phyloP scores from a whole-genome alignment of 2,797 vertebrate species.

The Carcharodon carcharias region DNA sequence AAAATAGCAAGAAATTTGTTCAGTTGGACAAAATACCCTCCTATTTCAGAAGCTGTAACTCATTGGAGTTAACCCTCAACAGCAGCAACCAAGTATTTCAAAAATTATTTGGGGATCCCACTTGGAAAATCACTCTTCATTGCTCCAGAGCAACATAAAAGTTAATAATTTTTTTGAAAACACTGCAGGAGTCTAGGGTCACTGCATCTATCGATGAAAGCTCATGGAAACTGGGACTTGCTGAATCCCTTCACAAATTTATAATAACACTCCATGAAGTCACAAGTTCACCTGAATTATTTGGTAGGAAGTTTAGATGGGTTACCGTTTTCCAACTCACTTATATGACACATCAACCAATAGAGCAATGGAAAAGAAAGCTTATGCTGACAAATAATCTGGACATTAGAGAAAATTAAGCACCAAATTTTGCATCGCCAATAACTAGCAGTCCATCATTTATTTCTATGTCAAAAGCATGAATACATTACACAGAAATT shows the following conservation, averaged over 20 bases:
- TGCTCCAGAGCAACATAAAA: not conserved
- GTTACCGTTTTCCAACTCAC: not conserved
- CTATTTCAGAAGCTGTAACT: not conserved
- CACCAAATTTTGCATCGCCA: not conserved
- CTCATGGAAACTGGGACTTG: too few species aligned
- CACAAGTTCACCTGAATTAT: not conserved
- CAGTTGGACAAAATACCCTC: not conserved
- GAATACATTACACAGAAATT: too few species aligned
- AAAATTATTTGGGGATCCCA: not conserved
- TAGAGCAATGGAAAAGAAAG: not conserved
- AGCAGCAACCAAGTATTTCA: not conserved
- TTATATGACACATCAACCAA: not conserved
- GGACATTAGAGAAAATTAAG: not conserved
- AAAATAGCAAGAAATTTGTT: not conserved
- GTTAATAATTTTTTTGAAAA: not conserved
- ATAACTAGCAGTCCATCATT: not conserved
- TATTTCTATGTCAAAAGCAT: not conserved
- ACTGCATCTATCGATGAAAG: too few species aligned
- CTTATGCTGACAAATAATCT: not conserved
- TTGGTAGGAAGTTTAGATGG: not conserved
- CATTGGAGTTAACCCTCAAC: not conserved
- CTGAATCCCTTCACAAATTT: too few species aligned
- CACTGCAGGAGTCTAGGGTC: not conserved
- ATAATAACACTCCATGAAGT: not conserved
- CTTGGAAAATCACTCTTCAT: not conserved